Evolutionary conservation across 2,888 invertebrate species (phyloP).

Genomic region (Limnephilus auricula): DNA sequence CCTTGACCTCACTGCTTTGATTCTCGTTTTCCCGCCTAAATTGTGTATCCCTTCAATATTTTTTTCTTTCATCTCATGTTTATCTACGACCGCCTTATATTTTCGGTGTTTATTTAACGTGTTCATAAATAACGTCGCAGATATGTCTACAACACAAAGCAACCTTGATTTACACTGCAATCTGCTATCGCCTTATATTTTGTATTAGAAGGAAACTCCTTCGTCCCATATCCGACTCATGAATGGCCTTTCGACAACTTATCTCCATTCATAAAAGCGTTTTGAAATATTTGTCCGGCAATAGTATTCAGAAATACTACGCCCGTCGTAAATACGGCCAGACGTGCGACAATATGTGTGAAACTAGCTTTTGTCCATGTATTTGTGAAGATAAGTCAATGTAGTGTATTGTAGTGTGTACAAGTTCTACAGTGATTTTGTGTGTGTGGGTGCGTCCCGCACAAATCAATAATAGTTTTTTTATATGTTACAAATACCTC

Average conservation of each 20-base stretch:
- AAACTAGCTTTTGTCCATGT: neutral
- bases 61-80: too few species aligned
- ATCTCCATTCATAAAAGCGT: constrained; percentile 7
- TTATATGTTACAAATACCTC: neutral
- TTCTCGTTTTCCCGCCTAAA: too few species aligned
- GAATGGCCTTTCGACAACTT: neutral
- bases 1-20: too few species aligned
- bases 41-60: too few species aligned
- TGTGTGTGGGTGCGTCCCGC: neutral
- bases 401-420: too few species aligned
- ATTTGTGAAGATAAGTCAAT: neutral
- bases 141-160: neutral
- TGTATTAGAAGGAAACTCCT: neutral
- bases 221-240: neutral
- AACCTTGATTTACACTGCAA: neutral
- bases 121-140: neutral
- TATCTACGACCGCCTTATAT: too few species aligned
- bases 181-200: neutral
- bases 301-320: constrained; percentile 31
- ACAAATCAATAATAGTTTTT: constrained; percentile 3
- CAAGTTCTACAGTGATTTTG: neutral
- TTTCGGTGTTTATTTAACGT: too few species aligned
- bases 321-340: neutral
- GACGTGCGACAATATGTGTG: neutral
- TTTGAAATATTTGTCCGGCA: neutral